Evolutionary conservation across 2,113 vertebrate species (phyloP).

Genomic region (Sturnira hondurensis): DNA sequence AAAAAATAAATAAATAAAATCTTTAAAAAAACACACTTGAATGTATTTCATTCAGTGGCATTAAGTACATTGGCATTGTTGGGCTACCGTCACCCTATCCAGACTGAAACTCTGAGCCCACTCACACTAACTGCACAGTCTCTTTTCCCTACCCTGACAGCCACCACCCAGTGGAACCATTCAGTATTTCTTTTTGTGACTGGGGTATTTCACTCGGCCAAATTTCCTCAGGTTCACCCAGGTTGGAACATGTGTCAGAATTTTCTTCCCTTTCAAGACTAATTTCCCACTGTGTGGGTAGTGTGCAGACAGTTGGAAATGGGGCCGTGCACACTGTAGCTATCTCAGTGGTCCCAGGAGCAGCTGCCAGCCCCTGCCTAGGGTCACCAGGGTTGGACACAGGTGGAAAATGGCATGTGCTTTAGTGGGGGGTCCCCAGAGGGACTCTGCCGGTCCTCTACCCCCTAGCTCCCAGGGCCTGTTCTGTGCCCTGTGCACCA

Average conservation of each 20-base stretch:
- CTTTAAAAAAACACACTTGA: no score
- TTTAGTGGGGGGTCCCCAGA: background rate
- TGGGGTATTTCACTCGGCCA: no score
- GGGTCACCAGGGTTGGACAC: background rate
- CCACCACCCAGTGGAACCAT: background rate
- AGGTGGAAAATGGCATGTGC: background rate
- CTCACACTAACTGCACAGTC: background rate
- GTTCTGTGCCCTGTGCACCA: background rate
- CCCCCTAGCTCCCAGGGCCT: background rate
- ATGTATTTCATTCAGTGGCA: background rate
- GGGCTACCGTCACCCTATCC: background rate
- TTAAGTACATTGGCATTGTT: background rate
- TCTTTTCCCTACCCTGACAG: no score
- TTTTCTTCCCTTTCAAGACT: background rate
- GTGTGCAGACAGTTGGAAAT: background rate
- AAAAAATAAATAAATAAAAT: no score
- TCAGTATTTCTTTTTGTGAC: no score
- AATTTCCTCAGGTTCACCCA: background rate
- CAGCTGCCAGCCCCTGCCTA: background rate
- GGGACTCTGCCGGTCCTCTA: no score
- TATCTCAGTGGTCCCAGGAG: accelerated
- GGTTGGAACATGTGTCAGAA: background rate
- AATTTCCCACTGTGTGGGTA: accelerated
- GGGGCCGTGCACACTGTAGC: background rate
- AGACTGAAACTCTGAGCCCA: background rate